Conservation (phyloP, 2,888 invertebrate species). For the Cantharis rustica region DNA sequence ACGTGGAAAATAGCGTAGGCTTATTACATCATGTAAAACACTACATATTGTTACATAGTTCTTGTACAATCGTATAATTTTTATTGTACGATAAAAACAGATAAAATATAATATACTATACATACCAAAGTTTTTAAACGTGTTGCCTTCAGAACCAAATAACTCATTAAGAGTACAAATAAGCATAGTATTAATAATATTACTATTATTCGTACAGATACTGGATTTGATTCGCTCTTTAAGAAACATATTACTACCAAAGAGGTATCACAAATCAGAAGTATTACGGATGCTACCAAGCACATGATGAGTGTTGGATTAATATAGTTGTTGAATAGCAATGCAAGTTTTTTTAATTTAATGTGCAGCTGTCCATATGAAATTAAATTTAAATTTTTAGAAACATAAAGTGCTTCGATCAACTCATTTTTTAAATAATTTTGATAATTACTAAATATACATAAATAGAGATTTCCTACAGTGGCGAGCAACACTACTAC, state of each 20-base stretch:
- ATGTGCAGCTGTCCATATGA: background rate
- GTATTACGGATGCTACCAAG: background rate
- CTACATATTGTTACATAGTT: too few species aligned
- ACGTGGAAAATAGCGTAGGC: too few species aligned
- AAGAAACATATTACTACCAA: background rate
- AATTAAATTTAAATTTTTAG: background rate
- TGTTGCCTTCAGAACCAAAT: background rate
- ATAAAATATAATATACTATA: too few species aligned
- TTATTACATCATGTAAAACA: too few species aligned
- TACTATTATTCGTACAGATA: background rate
- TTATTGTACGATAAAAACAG: too few species aligned
- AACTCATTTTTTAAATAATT: background rate
- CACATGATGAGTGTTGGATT: background rate
- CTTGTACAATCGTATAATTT: too few species aligned
- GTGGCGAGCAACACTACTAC: background rate
- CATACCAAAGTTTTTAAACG: background rate
- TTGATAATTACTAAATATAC: background rate
- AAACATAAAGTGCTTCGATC: background rate
- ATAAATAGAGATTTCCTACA: background rate
- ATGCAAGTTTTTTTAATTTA: background rate
- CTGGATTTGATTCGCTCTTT: background rate
- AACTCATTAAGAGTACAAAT: fast-evolving
- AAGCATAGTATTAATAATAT: background rate
- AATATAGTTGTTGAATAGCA: background rate
- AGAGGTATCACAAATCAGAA: background rate